Evolutionary conservation across 2,888 invertebrate genomes (phyloP).

Genomic region (Scrobipalpa costella): DNA sequence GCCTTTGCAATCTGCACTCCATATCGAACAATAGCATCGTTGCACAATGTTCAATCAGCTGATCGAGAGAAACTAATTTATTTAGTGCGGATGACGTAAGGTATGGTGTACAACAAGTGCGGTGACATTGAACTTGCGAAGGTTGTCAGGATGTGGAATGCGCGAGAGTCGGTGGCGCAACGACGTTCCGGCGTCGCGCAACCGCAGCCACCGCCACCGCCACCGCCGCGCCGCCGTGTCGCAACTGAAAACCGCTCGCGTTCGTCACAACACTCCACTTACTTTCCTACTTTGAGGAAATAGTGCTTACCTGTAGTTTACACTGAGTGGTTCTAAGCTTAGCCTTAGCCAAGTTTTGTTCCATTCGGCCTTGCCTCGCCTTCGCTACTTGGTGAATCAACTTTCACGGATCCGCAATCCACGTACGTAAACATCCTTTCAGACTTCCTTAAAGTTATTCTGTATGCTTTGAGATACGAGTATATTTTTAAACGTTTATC

Average conservation of each 20-base stretch:
- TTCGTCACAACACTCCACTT: slow-evolving; percentile 32
- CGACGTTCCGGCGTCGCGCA: slow-evolving; percentile 30
- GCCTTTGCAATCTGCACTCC: slow-evolving; percentile 1
- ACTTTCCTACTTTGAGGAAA: slow-evolving; percentile 13
- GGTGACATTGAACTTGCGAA: slow-evolving; percentile 49
- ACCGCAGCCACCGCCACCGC: slow-evolving; percentile 19
- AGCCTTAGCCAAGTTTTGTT: slow-evolving; percentile 7
- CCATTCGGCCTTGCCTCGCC: not conserved
- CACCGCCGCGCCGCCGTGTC: slow-evolving; percentile 41
- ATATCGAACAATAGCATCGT: not conserved
- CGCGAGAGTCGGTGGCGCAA: slow-evolving; percentile 35
- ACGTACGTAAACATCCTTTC: slow-evolving; percentile 9
- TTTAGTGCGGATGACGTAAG: slow-evolving; percentile 6
- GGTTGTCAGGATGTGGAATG: slow-evolving; percentile 41
- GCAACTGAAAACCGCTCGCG: slow-evolving; percentile 48
- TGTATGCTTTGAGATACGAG: not conserved
- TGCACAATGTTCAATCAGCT: slow-evolving; percentile 8
- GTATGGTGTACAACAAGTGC: slow-evolving; percentile 22
- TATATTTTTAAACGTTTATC: not conserved
- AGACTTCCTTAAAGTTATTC: not conserved
- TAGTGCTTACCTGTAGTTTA: slow-evolving; percentile 17
- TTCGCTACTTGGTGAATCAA: not conserved
- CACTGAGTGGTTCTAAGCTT: slow-evolving; percentile 15
- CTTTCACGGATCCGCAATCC: not conserved
- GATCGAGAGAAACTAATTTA: slow-evolving; percentile 3